Percentiles rank a stretch among this genome's conserved stretches.
Evolutionary conservation across 2,113 vertebrate species (phyloP).

Genomic region (Gymnogyps californianus): DNA sequence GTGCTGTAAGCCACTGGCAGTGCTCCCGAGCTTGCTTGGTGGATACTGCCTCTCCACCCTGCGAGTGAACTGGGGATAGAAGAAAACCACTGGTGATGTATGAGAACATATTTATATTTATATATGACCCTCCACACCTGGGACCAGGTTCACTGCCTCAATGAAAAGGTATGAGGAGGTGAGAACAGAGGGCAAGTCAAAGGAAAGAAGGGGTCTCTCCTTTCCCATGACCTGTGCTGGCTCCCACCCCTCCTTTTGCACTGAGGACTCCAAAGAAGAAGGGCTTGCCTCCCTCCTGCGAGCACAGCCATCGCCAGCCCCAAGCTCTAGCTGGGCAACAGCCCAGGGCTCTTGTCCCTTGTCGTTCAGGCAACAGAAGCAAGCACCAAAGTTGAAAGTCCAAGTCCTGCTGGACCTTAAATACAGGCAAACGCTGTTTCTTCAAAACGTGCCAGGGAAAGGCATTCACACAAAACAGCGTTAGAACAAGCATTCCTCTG

Average conservation of each 20-base stretch:
- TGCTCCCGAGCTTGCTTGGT: background rate
- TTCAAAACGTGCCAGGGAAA: background rate
- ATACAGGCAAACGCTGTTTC: background rate
- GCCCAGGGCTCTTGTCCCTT: background rate
- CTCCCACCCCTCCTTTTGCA: no score
- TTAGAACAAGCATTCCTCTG: background rate
- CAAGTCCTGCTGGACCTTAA: background rate
- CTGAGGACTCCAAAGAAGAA: no score
- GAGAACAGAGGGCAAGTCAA: background rate
- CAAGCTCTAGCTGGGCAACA: background rate
- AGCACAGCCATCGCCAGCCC: background rate
- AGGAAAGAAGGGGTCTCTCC: background rate
- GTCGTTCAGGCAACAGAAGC: background rate
- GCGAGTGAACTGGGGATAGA: background rate
- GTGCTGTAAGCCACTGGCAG: background rate
- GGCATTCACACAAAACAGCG: background rate
- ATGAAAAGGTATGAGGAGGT: background rate
- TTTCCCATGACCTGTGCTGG: background rate
- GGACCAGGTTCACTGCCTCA: background rate
- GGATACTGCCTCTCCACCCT: background rate
- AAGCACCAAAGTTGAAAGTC: background rate
- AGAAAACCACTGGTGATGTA: background rate
- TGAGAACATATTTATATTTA: no score
- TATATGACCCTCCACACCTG: background rate
- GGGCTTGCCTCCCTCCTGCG: background rate